These are phyloP conservation scores for Phymatocera aterrima DNA, from an alignment of 2,888 invertebrate genomes.

Conservation along the genomic window DNA sequence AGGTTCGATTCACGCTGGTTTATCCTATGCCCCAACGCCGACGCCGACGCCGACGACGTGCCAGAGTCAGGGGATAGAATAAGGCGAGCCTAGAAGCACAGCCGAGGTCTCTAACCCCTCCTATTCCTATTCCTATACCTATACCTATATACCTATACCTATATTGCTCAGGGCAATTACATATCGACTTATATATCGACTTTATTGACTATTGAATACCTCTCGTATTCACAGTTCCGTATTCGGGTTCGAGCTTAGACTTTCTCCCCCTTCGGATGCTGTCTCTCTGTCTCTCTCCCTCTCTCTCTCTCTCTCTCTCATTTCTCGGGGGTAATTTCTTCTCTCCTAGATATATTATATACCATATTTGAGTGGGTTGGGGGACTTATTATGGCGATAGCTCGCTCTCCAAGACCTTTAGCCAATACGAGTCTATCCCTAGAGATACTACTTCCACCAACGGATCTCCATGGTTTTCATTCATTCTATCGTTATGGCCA, in stretches of 20 bases:
- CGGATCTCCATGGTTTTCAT: not conserved
- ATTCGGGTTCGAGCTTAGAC: too few relatives aligned
- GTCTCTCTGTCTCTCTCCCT: too few relatives aligned
- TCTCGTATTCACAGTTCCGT: constrained; percentile 3
- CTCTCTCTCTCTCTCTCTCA: too few relatives aligned
- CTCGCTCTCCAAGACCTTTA: not conserved
- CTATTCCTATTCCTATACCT: too few relatives aligned
- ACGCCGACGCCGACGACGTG: too few relatives aligned
- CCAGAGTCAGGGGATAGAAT: constrained; percentile 45
- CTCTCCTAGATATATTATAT: not conserved
- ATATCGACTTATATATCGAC: constrained; percentile 52
- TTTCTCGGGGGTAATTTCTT: constrained; percentile 19
- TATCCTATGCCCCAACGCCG: constrained; percentile 62
- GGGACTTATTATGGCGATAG: constrained; percentile 17
- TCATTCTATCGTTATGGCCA: constrained; percentile 3
- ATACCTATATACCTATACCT: too few relatives aligned
- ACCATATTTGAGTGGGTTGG: too few relatives aligned
- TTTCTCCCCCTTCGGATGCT: too few relatives aligned
- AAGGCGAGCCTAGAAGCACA: constrained; percentile 8
- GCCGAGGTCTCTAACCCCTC: constrained; percentile 32
- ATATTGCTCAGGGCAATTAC: constrained; percentile 58
- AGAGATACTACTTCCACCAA: not conserved
- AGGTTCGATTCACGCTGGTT: constrained; percentile 71
- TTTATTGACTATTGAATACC: constrained; percentile 45
- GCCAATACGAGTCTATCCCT: not conserved